These are phyloP conservation scores for Drosophila micromelanica DNA, from an alignment of 1,140 invertebrate species.

Conservation along the genomic window DNA sequence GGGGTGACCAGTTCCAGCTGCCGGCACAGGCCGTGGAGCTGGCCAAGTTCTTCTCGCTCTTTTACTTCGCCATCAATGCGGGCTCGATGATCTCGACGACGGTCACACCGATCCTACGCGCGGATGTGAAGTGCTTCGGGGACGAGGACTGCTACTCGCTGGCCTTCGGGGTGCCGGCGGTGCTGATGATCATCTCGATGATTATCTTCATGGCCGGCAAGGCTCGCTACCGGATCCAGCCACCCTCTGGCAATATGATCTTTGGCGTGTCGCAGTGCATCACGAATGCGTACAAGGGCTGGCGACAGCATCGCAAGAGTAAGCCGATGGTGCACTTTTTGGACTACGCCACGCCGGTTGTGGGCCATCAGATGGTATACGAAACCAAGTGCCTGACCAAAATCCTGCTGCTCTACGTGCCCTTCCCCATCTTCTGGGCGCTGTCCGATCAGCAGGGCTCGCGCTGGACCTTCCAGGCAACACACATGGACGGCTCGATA, in stretches of 20 bases:
- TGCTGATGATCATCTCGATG: constrained; percentile 94
- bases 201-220: constrained; percentile 93
- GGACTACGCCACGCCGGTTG: constrained; percentile 91
- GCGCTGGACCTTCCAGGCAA: constrained; percentile 97
- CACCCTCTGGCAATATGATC: constrained; percentile 93
- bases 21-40: constrained; percentile 91
- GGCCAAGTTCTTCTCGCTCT: constrained; percentile 95
- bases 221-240: constrained; percentile 90
- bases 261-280: constrained; percentile 91
- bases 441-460: constrained; percentile 94
- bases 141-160: constrained; percentile 93
- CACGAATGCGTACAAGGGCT: constrained; percentile 85
- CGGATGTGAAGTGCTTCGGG: constrained; percentile 93
- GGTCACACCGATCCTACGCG: constrained; percentile 93
- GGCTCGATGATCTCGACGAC: constrained; percentile 96
- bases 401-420: constrained; percentile 89
- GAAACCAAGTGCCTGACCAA: constrained; percentile 89
- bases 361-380: constrained; percentile 87
- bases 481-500: constrained; percentile 93
- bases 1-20: constrained; percentile 96
- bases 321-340: constrained; percentile 88
- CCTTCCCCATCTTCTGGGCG: constrained; percentile 93
- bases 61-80: constrained; percentile 97
- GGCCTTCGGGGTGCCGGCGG: constrained; percentile 95
- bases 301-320: constrained; percentile 85